These are phyloP conservation scores for Scleropages formosus DNA, from an alignment of 2,797 vertebrate genomes.

Conservation along the genomic window DNA sequence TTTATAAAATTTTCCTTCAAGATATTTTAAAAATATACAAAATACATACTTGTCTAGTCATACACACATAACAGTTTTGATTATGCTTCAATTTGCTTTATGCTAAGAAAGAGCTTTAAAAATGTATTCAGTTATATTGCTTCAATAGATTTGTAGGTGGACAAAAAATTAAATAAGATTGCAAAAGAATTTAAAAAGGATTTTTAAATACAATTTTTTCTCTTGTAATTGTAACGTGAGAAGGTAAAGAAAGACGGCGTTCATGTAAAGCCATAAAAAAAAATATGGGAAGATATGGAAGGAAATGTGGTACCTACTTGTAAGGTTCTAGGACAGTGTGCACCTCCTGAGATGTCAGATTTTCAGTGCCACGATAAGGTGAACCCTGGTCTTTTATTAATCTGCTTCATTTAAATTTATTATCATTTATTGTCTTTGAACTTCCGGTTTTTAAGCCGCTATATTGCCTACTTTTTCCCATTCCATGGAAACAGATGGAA, in stretches of 20 bases:
- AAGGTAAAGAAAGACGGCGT: neutral
- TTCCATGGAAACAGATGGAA: constrained; percentile 32
- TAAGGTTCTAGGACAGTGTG: neutral
- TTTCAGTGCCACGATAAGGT: neutral
- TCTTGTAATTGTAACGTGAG: too few relatives aligned
- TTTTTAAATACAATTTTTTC: too few relatives aligned
- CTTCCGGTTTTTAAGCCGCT: constrained; percentile 24
- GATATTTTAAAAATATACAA: too few relatives aligned
- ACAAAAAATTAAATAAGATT: too few relatives aligned
- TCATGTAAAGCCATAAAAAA: neutral
- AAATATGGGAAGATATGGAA: neutral
- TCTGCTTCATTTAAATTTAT: constrained; percentile 3
- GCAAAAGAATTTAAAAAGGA: too few relatives aligned
- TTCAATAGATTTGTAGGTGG: too few relatives aligned
- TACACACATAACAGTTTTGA: too few relatives aligned
- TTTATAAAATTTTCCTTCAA: too few relatives aligned
- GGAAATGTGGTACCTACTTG: constrained; percentile 3
- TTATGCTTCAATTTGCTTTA: too few relatives aligned
- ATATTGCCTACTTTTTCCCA: constrained; percentile 22
- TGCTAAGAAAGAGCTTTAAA: too few relatives aligned
- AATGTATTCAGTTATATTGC: too few relatives aligned
- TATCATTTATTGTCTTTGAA: constrained; percentile 29
- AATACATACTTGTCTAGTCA: too few relatives aligned
- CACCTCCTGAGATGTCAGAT: neutral
- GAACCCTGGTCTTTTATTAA: constrained; percentile 12